Base-by-base conservation (phyloP, 1,140 invertebrate genomes). In the Papilio glaucus region DNA sequence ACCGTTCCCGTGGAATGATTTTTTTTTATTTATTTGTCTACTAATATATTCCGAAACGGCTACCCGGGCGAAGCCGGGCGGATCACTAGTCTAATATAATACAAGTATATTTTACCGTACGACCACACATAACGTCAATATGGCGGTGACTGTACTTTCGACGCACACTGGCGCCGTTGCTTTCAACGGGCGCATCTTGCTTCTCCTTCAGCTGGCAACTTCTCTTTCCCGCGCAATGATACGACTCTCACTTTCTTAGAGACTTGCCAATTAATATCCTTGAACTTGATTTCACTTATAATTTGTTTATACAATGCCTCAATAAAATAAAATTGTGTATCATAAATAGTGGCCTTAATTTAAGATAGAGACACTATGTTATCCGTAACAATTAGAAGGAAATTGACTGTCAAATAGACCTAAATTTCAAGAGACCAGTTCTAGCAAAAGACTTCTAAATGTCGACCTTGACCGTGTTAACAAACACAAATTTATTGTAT, bases 151-250 rank as follows among this genome's bases (percentile, higher is more conserved):
- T 72, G 73, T 85, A 84, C 77, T 24, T 53, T 57, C 37, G 71
- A 74, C 61, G 71, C 57, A 67, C 53, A 77, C 68, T 72, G 81
- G 83, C 81, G 82, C 79, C 82, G 78, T 57, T 53, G 78, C 83
- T 85, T 84, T 81, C 77, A 83, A 79, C 80, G 75, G 62, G 69
- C 63, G 29, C 18, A 21, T 13, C 24, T n/a, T 49, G 49, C 63
- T 10, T 88, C 85, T 72, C 81, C 12, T 69, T 84, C 70, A 9
- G 5, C 76, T 72, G 77, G 39, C 8, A 42, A 0, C 72, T 65
- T 80, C 79, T 82, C 80, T 62, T 26, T 85, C 80, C 75, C 60
- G 77, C 81, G 72, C 83, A 86, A 83, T 87, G 84, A 82, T 74
- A 78, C 69, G 61, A 78, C 83, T 83, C 76, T 80, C 71, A 73